Percentiles rank a stretch among this genome's conserved stretches.
These are phyloP conservation scores for Hippocampus mohnikei DNA, from an alignment of 2,113 vertebrate species.

Conservation along the genomic window DNA sequence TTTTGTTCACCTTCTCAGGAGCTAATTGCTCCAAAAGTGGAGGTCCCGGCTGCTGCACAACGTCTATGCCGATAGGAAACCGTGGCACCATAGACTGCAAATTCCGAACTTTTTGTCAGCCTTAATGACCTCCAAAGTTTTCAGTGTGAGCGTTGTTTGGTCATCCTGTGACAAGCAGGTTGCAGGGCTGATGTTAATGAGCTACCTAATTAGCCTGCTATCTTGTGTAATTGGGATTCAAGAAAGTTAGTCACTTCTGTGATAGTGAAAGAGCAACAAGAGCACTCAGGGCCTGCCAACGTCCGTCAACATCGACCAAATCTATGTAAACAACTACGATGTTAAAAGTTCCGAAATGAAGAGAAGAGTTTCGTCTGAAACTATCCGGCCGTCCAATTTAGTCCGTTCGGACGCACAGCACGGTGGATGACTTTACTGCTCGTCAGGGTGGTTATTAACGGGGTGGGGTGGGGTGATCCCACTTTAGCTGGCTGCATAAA, in stretches of 20 bases:
- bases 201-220: slow-evolving; percentile 2
- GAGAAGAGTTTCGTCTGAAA: not conserved
- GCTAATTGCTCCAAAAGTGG: slow-evolving; percentile 1
- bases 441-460: not conserved
- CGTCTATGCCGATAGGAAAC: not conserved
- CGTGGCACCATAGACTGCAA: not conserved
- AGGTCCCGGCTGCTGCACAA: not conserved
- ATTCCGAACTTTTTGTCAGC: slow-evolving; percentile 3
- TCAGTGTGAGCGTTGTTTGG: not conserved
- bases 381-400: not conserved
- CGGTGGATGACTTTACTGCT: not conserved
- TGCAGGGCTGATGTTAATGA: slow-evolving; percentile 1
- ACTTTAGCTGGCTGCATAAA: not conserved
- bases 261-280: not conserved
- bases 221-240: not conserved
- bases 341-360: not conserved
- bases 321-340: not conserved
- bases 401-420: not conserved
- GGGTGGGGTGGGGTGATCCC: not conserved
- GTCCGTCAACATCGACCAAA: not conserved
- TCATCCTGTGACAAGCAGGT: not conserved
- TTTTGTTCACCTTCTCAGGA: not conserved
- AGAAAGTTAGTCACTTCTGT: slow-evolving; percentile 1
- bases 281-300: not conserved
- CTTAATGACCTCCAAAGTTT: slow-evolving; percentile 9